Percentiles rank a stretch among this genome's conserved stretches.
These are phyloP conservation scores for Pseudopipra pipra DNA, from an alignment of 2,113 vertebrate genomes.

Conservation along the genomic window DNA sequence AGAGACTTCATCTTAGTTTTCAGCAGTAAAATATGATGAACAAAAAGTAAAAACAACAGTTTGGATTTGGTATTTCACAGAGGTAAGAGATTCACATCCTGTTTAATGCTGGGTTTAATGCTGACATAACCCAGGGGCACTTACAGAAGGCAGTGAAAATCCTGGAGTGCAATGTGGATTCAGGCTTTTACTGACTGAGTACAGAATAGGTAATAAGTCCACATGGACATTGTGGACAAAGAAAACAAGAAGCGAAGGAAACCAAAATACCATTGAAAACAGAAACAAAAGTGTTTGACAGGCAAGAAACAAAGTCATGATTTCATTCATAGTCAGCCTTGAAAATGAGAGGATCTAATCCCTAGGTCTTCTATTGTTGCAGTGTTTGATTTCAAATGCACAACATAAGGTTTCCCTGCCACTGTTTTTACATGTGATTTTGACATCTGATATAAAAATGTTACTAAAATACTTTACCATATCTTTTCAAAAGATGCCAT, in stretches of 20 bases:
- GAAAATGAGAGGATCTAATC: not conserved
- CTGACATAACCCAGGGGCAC: not conserved
- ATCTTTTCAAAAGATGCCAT: not conserved
- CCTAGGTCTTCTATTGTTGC: not conserved
- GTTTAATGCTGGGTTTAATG: not conserved
- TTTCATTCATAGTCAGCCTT: not conserved
- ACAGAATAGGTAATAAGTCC: not conserved
- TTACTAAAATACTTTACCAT: not conserved
- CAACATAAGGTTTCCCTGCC: not conserved
- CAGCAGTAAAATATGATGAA: not conserved
- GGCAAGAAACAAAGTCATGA: not conserved
- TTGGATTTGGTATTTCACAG: not conserved
- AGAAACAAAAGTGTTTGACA: not conserved
- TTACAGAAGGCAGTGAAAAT: not conserved
- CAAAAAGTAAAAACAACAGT: not conserved
- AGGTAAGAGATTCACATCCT: not conserved
- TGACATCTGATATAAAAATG: not conserved
- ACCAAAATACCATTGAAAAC: not conserved
- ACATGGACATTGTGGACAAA: not conserved
- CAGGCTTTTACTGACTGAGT: not conserved
- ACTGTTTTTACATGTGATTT: not conserved
- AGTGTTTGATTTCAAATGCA: not conserved
- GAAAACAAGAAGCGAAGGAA: not conserved
- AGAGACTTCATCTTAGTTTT: not conserved
- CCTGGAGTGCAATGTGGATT: not conserved